Base-by-base conservation (phyloP, 2,113 vertebrate species). In the Pagrus major region DNA sequence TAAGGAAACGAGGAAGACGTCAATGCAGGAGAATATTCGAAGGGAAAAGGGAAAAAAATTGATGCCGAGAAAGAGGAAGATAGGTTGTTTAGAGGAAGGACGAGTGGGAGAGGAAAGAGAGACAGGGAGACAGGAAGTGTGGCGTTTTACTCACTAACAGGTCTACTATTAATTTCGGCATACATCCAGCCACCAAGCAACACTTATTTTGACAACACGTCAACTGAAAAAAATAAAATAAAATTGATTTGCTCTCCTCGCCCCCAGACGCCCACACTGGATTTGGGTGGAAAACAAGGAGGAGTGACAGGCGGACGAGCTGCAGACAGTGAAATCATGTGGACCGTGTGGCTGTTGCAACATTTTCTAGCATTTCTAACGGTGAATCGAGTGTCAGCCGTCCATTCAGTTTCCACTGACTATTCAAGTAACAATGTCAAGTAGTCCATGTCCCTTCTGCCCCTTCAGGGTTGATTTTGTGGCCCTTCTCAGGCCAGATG, bases 161-260 rank as follows among this genome's bases (percentile, higher is more conserved):
- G 73, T 70, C 71, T 44, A 1, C 66, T 64, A 63, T 71, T 37
- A 21, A 49, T 42, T 46, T 60, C 16, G 39, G 63, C 74, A 51
- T 16, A 60, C 27, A 52, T 78, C 52, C 81, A 76, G 54, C 46
- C 56, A 39, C 31, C 68, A 77, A 72, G 76, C 85, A 83, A 81
- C 79, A 77, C 82, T 77, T 72, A 46, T 39, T 67, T 55, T 46
- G 58, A 73, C 76, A 52, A 46, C 59, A 54, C 1, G 37, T 69
- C 68, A 73, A 9, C 18, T 51, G n/a, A 5, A 49, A 37, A 29
- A 23, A 33, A 21, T 29, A 41, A 12, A 33, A 15, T 69, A 52
- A 44, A n/a, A 27, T 9, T 25, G 63, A 85, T 2, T 65, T 67
- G 64, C 67, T 6, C 0, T 47, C 59, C 21, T 54, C 1, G 2